These are phyloP conservation scores for Electrona antarctica DNA, from an alignment of 2,113 vertebrate species.

Conservation along the genomic window DNA sequence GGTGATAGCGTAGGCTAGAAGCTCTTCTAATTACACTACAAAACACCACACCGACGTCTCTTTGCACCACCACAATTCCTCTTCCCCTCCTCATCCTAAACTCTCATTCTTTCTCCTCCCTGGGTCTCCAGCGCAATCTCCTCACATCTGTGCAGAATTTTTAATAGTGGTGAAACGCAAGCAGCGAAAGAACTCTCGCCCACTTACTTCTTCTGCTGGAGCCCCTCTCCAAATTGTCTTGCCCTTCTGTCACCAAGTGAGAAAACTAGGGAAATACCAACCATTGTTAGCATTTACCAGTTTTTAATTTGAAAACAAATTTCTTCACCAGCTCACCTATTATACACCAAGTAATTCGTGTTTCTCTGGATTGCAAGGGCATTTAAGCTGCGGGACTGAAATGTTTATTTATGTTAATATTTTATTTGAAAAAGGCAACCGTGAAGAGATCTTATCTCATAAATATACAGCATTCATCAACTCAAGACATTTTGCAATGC, in stretches of 20 bases:
- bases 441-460: neutral
- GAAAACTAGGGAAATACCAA: no score
- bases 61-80: constrained; percentile 22
- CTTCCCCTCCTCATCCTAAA: constrained; percentile 14
- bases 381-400: no score
- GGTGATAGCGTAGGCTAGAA: constrained; percentile 40
- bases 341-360: no score
- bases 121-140: constrained; percentile 15
- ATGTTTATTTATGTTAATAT: no score
- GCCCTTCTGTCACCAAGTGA: no score
- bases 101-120: constrained; percentile 8
- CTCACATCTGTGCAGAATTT: constrained; percentile 29
- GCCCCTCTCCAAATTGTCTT: neutral
- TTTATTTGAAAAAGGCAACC: neutral
- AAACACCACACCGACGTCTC: constrained; percentile 44
- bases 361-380: no score
- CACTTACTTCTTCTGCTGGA: neutral
- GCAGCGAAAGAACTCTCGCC: constrained; percentile 1
- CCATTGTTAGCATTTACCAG: no score
- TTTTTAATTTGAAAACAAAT: no score
- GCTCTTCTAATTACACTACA: constrained; percentile 62
- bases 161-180: constrained; percentile 23
- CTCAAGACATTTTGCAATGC: neutral
- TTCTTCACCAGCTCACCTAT: no score
- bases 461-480: no score